Percentiles rank a stretch among this genome's conserved stretches.
Conservation (phyloP, 2,888 invertebrate species). For the Pseudoips prasinana region DNA sequence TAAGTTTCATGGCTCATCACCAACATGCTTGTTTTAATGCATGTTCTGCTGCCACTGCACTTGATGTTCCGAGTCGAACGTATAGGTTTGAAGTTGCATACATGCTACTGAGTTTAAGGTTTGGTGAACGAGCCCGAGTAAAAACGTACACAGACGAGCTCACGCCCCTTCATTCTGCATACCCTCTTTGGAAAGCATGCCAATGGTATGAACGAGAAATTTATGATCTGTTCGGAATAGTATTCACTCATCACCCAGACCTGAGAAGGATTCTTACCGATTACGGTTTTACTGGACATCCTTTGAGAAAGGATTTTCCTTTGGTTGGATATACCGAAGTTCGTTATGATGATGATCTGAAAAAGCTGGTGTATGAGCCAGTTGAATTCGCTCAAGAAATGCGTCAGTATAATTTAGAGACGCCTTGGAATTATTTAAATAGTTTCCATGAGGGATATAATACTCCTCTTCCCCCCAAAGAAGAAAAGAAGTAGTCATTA, state of each 20-base stretch:
- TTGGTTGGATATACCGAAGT: conserved; percentile 66
- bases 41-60: conserved; percentile 57
- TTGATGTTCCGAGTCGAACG: conserved; percentile 63
- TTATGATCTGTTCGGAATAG: conserved; percentile 68
- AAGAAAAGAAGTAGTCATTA: conserved; percentile 14
- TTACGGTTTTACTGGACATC: conserved; percentile 71
- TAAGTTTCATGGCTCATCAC: conserved; percentile 59
- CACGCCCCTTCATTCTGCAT: conserved; percentile 61
- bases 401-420: conserved; percentile 51
- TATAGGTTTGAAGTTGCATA: conserved; percentile 68
- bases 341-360: conserved; percentile 70
- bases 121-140: conserved; percentile 45
- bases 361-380: conserved; percentile 71
- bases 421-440: conserved; percentile 65
- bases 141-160: conserved; percentile 73
- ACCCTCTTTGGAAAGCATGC: conserved; percentile 47
- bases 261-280: conserved; percentile 68
- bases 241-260: conserved; percentile 70
- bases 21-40: conserved; percentile 63
- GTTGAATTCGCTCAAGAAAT: conserved; percentile 65
- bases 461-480: conserved; percentile 23
- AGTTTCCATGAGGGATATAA: conserved; percentile 64
- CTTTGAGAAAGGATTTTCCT: conserved; percentile 71
- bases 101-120: conserved; percentile 56
- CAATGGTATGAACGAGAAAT: conserved; percentile 64